These are phyloP conservation scores for Halocynthia roretzi DNA, from an alignment of 23 tunicate genomes.

Conservation along the genomic window DNA sequence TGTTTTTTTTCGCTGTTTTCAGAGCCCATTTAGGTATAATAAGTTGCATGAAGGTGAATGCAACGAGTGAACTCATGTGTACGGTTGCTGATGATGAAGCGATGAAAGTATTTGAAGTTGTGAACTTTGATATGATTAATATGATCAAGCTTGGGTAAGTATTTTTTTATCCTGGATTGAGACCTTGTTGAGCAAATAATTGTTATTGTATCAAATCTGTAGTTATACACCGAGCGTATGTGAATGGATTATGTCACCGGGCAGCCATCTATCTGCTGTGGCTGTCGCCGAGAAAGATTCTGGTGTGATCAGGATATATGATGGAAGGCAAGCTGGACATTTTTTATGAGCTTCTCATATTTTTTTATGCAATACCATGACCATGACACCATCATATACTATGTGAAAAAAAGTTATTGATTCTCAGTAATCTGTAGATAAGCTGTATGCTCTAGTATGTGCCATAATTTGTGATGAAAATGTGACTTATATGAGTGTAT, in stretches of 20 bases:
- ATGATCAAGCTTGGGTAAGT: slow-evolving; percentile 75
- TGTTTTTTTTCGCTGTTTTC: background rate
- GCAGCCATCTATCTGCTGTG: slow-evolving; percentile 37
- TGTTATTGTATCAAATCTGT: background rate
- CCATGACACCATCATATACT: too few relatives aligned
- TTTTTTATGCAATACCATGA: background rate
- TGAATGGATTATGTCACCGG: slow-evolving; percentile 86
- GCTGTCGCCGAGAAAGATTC: slow-evolving; percentile 65
- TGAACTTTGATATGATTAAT: slow-evolving; percentile 98
- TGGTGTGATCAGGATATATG: slow-evolving; percentile 62
- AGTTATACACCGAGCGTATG: slow-evolving; percentile 45
- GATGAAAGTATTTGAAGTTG: slow-evolving; percentile 86
- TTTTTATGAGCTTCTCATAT: background rate
- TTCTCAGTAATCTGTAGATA: too few relatives aligned
- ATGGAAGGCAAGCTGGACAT: slow-evolving; percentile 38
- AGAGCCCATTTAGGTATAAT: slow-evolving; percentile 87
- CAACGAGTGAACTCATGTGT: slow-evolving; percentile 68
- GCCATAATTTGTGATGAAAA: too few relatives aligned
- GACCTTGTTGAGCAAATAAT: background rate
- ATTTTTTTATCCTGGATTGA: background rate
- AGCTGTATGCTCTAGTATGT: too few relatives aligned
- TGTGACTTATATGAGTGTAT: too few relatives aligned
- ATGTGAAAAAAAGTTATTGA: too few relatives aligned
- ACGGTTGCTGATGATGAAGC: slow-evolving; percentile 79
- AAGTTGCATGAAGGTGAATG: slow-evolving; percentile 65